phyloP scores from a whole-genome alignment of 2,888 invertebrate species.

The Eupithecia insigniata region DNA sequence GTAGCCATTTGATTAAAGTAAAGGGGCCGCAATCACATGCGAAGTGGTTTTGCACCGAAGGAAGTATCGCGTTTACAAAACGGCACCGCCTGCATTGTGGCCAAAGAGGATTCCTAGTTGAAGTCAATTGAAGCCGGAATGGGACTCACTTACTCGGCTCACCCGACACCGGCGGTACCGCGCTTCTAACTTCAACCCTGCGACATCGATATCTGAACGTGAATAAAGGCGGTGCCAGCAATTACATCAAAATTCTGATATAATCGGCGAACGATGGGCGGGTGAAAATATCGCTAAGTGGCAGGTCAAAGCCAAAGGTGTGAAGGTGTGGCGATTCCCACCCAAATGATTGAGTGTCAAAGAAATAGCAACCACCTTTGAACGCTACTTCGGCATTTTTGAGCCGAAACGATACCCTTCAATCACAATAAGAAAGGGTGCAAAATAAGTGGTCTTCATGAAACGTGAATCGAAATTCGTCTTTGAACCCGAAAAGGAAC shows the following conservation, averaged over 20 bases:
- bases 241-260: constrained; percentile 44
- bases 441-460: constrained; percentile 25
- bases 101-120: constrained; percentile 62
- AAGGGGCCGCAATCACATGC: constrained; percentile 81
- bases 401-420: constrained; percentile 39
- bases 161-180: constrained; percentile 59
- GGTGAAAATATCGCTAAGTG: constrained; percentile 48
- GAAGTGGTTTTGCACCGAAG: constrained; percentile 73
- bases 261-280: constrained; percentile 48
- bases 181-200: constrained; percentile 61
- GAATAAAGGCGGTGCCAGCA: constrained; percentile 54
- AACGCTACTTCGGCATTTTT: constrained; percentile 45
- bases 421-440: constrained; percentile 32
- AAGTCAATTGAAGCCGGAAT: constrained; percentile 73
- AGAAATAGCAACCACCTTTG: constrained; percentile 46
- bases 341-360: constrained; percentile 53
- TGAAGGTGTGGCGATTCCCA: constrained; percentile 51
- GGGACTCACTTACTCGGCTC: constrained; percentile 63
- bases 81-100: constrained; percentile 79
- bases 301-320: constrained; percentile 51
- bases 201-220: constrained; percentile 60
- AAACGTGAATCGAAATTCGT: constrained; percentile 28
- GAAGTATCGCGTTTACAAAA: constrained; percentile 84
- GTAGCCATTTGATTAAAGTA: constrained; percentile 81
- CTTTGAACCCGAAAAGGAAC: constrained; percentile 30